Conservation (phyloP, 2,888 invertebrate species). For the Pomacea canaliculata region DNA sequence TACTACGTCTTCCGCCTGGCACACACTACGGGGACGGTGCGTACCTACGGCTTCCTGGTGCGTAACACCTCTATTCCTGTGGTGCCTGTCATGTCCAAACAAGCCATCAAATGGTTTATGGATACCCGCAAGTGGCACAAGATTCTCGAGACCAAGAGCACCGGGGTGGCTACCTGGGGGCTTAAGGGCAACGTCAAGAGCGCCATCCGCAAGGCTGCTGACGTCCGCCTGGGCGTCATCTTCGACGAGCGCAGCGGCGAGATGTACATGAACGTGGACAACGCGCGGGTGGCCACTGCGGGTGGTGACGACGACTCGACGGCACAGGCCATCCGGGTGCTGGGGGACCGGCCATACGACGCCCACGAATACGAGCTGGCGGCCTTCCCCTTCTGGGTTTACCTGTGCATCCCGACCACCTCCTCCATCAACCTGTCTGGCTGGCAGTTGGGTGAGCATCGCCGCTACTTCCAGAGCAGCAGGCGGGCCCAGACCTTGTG, state of each 20-base stretch:
- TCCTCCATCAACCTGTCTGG: slow-evolving; percentile 33
- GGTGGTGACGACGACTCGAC: slow-evolving; percentile 28
- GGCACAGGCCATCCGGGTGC: slow-evolving; percentile 25
- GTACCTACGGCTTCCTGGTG: slow-evolving; percentile 36
- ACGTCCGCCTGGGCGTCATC: slow-evolving; percentile 27
- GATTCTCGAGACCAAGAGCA: slow-evolving; percentile 35
- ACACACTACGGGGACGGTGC: slow-evolving; percentile 35
- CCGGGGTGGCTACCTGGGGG: slow-evolving; percentile 32
- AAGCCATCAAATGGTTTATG: slow-evolving; percentile 34
- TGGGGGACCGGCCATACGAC: slow-evolving; percentile 32
- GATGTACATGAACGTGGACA: slow-evolving; percentile 33
- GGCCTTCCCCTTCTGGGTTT: slow-evolving; percentile 34
- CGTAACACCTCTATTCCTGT: slow-evolving; percentile 32
- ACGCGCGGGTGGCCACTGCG: slow-evolving; percentile 24
- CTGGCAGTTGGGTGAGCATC: slow-evolving; percentile 35
- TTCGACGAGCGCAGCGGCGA: slow-evolving; percentile 31
- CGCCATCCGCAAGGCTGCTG: slow-evolving; percentile 32
- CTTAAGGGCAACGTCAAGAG: slow-evolving; percentile 33
- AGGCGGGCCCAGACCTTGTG: slow-evolving; percentile 26
- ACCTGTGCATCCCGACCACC: slow-evolving; percentile 30
- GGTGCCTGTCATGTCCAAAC: slow-evolving; percentile 30
- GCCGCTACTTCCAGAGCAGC: slow-evolving; percentile 31
- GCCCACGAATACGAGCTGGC: slow-evolving; percentile 32
- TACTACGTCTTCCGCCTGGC: slow-evolving; percentile 31
- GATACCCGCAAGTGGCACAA: slow-evolving; percentile 37